These are phyloP conservation scores for Macrobrachium nipponense DNA, from an alignment of 1,140 invertebrate genomes.

Conservation along the genomic window DNA sequence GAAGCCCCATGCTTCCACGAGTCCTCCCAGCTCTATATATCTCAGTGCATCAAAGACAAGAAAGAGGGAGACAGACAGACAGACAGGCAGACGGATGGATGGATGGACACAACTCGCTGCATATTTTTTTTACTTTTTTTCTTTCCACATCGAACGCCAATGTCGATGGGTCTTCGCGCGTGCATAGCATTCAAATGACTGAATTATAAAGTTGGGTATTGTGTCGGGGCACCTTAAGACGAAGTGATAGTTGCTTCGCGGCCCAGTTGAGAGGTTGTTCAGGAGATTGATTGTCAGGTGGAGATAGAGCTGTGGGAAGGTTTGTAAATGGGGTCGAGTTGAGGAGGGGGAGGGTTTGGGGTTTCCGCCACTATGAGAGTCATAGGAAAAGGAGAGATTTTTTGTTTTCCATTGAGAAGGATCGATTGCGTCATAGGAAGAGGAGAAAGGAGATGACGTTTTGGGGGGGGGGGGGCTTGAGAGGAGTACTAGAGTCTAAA, in stretches of 20 bases:
- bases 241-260: not conserved
- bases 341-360: too few species aligned
- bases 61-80: not conserved
- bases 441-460: too few species aligned
- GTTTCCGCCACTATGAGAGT: too few species aligned
- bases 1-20: too few species aligned
- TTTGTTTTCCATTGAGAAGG: too few species aligned
- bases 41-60: constrained; percentile 26
- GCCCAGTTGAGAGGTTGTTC: not conserved
- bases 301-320: not conserved
- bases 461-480: too few species aligned
- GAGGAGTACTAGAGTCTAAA: too few species aligned
- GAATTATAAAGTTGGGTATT: constrained; percentile 41
- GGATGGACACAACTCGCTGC: not conserved
- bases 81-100: too few species aligned
- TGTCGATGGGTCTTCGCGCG: constrained; percentile 1
- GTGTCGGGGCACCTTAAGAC: constrained; percentile 3
- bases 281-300: not conserved
- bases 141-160: constrained; percentile 32
- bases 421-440: too few species aligned
- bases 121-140: not conserved
- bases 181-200: constrained; percentile 44
- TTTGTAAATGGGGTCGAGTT: too few species aligned
- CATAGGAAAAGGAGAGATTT: too few species aligned
- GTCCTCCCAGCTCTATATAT: constrained; percentile 8